Evolutionary conservation across 53 echinoderm and acorn worm genomes (phyloP).

Genomic region (Apostichopus leukothele): DNA sequence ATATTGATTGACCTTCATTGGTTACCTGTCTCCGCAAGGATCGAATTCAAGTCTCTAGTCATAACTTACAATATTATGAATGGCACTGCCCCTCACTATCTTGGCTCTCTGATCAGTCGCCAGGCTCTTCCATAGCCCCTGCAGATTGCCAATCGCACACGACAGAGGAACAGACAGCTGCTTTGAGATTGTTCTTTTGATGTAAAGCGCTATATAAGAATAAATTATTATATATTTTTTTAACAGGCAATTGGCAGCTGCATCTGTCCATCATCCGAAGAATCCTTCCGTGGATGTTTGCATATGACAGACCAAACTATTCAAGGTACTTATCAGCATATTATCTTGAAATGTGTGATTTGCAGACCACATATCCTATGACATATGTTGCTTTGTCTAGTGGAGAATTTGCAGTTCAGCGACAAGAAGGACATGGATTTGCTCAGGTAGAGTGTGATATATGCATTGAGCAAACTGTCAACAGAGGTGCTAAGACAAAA

Average conservation of each 20-base stretch:
- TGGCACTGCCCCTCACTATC: too few relatives aligned
- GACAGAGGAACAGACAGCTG: too few relatives aligned
- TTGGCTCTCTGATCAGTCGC: too few relatives aligned
- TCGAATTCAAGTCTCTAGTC: too few relatives aligned
- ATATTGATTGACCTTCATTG: too few relatives aligned
- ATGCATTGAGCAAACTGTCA: slow-evolving; percentile 69
- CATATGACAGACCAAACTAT: slow-evolving; percentile 59
- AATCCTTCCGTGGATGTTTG: slow-evolving; percentile 54
- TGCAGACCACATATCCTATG: not conserved
- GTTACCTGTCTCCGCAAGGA: too few relatives aligned
- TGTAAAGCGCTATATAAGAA: too few relatives aligned
- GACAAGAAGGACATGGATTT: slow-evolving; percentile 11
- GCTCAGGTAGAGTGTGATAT: slow-evolving; percentile 57
- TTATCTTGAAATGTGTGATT: slow-evolving; percentile 54
- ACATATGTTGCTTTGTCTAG: not conserved
- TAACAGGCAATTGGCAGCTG: slow-evolving; percentile 37
- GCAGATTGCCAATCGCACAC: too few relatives aligned
- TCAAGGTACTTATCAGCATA: slow-evolving; percentile 61
- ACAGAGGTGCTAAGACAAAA: slow-evolving; percentile 66
- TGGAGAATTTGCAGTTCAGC: slow-evolving; percentile 29
- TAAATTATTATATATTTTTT: too few relatives aligned
- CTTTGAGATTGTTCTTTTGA: too few relatives aligned
- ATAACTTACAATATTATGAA: too few relatives aligned
- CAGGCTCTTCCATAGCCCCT: too few relatives aligned
- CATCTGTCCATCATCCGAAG: slow-evolving; percentile 41